These are phyloP conservation scores for Acanthosoma haemorrhoidale DNA, from an alignment of 2,888 invertebrate species.

Conservation along the genomic window DNA sequence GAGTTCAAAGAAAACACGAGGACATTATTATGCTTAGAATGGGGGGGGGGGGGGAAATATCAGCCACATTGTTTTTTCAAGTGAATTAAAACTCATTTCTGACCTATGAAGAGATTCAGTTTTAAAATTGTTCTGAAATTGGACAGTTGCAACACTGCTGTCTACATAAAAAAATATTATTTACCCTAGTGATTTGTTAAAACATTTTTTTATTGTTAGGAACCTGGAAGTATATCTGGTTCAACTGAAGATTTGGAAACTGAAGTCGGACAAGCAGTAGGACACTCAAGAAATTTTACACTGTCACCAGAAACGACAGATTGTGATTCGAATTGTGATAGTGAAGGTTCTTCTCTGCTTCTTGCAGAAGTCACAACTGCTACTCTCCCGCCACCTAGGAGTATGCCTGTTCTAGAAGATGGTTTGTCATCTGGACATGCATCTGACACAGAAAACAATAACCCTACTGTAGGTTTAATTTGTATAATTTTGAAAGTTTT, in stretches of 20 bases:
- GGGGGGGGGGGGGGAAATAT: too few species aligned
- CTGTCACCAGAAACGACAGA: conserved; percentile 89
- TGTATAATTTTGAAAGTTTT: not conserved
- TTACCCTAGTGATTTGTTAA: not conserved
- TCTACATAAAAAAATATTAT: conserved; percentile 27
- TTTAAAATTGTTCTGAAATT: too few species aligned
- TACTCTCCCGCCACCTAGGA: conserved; percentile 47
- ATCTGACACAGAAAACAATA: conserved; percentile 86
- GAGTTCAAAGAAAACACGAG: too few species aligned
- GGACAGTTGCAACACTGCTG: too few species aligned
- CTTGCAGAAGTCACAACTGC: conserved; percentile 48
- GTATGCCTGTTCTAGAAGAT: conserved; percentile 89
- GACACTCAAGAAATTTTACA: conserved; percentile 77
- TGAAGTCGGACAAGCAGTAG: conserved; percentile 58
- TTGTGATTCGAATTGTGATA: conserved; percentile 83
- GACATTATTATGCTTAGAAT: too few species aligned
- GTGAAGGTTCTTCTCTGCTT: conserved; percentile 71
- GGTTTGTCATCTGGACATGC: conserved; percentile 90
- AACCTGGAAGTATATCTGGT: conserved; percentile 35
- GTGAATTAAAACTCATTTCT: too few species aligned
- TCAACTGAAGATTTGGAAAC: conserved; percentile 45
- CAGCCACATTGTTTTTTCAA: too few species aligned
- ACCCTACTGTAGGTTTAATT: conserved; percentile 56
- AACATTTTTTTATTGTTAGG: conserved; percentile 25
- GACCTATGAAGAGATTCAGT: too few species aligned